Base-by-base conservation (phyloP, 2,888 invertebrate species). In the Ichneumoninae sp. region DNA sequence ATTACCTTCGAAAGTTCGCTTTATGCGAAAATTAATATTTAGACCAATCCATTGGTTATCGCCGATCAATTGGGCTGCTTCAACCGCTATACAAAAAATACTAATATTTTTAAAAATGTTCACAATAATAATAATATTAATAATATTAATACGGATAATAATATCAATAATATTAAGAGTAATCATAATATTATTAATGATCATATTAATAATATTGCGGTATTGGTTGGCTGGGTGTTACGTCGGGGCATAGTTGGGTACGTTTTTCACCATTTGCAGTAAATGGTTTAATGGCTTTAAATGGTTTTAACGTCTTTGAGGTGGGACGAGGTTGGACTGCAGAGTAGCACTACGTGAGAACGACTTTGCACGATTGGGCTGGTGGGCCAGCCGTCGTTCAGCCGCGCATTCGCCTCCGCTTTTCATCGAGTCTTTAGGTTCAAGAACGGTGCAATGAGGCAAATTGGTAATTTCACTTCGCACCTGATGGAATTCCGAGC, bases 381-480 rank as follows among this genome's bases (percentile, higher is more conserved):
- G 30, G 16, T 1, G 68, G 13, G 50, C 30, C 44, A 47, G 22
- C 50, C 10, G 36, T 8, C 66, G 19, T 69, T 60, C 22, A 54
- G 44, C 69, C 60, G 60, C 47, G 60, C 36, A 54, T 76, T 52
- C 36, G 40, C 66, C 26, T 52, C n/a, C 13, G 36, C 16, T 22
- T 30, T 19, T 33, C 60, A 69, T 62, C 40, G 50, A 62, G 68
- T 44, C 62, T 65, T 76, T 33, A 77, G 44, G 16, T 82, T 76
- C 75, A 33, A 44, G 76, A 71, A 70, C 76, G 62, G 54, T 22
- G 30, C 70, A 70, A 76, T 76, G 70, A 75, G 62, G 77, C 82
- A 77, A 84, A 84, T 84, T 86, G 76, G 70, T 80, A 80, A 86
- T 84, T 83, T 80, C 66, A 74, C 83, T 77, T 80, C 57, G 57